Evolutionary conservation across 2,888 invertebrate genomes (phyloP).

Genomic region (Lasioglossum zephyrum): DNA sequence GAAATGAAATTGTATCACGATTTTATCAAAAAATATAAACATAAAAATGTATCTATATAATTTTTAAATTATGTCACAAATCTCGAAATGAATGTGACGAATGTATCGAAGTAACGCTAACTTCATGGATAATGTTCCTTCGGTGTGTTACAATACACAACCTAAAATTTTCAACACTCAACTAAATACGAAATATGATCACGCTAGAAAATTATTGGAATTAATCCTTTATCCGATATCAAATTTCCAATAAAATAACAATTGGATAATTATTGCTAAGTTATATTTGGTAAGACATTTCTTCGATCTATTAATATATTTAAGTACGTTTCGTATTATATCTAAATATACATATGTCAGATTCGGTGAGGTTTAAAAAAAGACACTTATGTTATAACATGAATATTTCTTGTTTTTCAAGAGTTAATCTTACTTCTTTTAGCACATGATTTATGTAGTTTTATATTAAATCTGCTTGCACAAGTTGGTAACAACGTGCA

Average conservation of each 20-base stretch:
- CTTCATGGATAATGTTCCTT: constrained; percentile 11
- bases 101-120: constrained; percentile 24
- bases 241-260: not conserved
- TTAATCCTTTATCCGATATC: not conserved
- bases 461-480: constrained; percentile 12
- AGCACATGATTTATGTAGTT: constrained; percentile 33
- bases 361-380: not conserved
- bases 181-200: not conserved
- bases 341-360: not conserved
- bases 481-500: constrained; percentile 2
- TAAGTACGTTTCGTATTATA: not conserved
- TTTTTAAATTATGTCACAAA: constrained; percentile 33
- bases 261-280: not conserved
- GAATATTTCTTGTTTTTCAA: constrained; percentile 1
- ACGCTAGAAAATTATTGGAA: not conserved
- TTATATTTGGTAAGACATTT: constrained; percentile 37
- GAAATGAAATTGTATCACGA: not conserved
- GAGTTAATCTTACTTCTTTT: constrained; percentile 50
- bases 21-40: constrained; percentile 5
- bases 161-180: constrained; percentile 14
- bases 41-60: not conserved
- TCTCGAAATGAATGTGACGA: constrained; percentile 36
- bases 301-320: constrained; percentile 10
- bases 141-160: constrained; percentile 9
- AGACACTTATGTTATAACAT: constrained; percentile 16